Conservation (phyloP, 1,140 invertebrate species). For the Polypedilum vanderplanki region DNA sequence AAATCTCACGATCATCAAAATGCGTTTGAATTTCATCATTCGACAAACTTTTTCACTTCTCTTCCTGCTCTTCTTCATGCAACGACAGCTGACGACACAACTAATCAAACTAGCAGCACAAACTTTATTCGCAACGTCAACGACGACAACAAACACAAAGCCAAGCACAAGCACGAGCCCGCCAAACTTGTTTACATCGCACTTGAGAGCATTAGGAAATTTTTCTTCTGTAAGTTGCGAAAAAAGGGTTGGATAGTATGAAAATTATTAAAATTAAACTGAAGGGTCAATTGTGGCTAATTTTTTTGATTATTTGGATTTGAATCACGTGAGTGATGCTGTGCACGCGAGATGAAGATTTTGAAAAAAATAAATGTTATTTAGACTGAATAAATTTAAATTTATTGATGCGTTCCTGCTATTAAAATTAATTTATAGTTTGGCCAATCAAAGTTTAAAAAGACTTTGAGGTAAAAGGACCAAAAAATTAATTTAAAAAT, state of each 20-base stretch:
- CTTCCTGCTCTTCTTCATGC: background rate
- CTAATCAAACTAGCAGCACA: background rate
- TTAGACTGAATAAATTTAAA: no score
- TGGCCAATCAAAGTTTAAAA: no score
- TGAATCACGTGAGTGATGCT: background rate
- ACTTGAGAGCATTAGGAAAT: slow-evolving; percentile 28
- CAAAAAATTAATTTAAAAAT: no score
- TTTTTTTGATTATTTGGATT: background rate
- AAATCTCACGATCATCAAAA: no score
- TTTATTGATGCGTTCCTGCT: no score
- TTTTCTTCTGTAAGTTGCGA: slow-evolving; percentile 18
- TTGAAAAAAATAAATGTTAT: background rate
- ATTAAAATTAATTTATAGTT: no score
- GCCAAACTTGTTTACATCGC: slow-evolving; percentile 27
- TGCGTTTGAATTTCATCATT: background rate
- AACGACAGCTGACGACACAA: background rate
- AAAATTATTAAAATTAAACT: background rate
- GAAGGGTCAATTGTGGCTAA: background rate
- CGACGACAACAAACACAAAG: slow-evolving; percentile 29
- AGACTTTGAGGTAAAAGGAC: no score
- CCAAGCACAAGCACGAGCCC: slow-evolving; percentile 26
- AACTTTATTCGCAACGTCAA: background rate
- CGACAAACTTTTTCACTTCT: background rate
- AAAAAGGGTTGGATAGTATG: slow-evolving; percentile 31
- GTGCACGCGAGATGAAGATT: background rate